Base-by-base conservation (phyloP, 2,888 invertebrate genomes). In the Bimastos eiseni region DNA sequence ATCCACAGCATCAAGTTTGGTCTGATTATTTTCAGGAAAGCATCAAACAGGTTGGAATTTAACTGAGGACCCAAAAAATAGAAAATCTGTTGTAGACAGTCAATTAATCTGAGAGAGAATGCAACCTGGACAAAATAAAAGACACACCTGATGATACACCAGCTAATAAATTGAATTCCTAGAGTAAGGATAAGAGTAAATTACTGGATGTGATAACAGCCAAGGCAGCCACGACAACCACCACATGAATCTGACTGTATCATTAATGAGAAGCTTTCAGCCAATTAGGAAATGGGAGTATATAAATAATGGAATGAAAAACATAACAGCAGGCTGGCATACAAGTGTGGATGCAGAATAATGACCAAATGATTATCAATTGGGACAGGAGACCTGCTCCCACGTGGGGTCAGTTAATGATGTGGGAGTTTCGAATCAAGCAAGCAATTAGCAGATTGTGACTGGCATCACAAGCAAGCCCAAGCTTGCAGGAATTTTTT, bases 231-330 rank as follows among this genome's bases (percentile, higher is more conserved):
- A 70, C 70, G 30, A 30, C 70, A n/a, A n/a, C 70, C 30, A 70
- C 8, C 30, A 70, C 30, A 70, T 70, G 70, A 30, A 0, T 30
- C 70, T 70, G 70, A 70, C 30, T 70, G n/a, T 70, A 70, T 70
- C 70, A 70, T 70, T n/a, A 70, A 70, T 70, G 70, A 70, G 70
- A 70, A 70, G 70, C 70, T 70, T 70, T 70, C n/a, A 70, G 70
- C 70, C 70, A 70, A 70, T 70, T 70, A 70, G n/a, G 70, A 70
- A 70, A 70, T 70, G 70, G 70, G 30, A 70, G 70, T 70, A 70
- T n/a, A 70, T 70, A 70, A 70, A 70, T 70, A 70, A 70, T 70
- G 70, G 70, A 70, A 70, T 70, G 70, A 70, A 70, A 70, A 30
- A 70, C 70, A 70, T 70, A 70, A 70, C 70, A 11, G 30, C 70